A percentile compares a stretch with the other conserved stretches of the same genome.
Conservation (phyloP, 2,888 invertebrate species). For the Polydrusus cervinus region DNA sequence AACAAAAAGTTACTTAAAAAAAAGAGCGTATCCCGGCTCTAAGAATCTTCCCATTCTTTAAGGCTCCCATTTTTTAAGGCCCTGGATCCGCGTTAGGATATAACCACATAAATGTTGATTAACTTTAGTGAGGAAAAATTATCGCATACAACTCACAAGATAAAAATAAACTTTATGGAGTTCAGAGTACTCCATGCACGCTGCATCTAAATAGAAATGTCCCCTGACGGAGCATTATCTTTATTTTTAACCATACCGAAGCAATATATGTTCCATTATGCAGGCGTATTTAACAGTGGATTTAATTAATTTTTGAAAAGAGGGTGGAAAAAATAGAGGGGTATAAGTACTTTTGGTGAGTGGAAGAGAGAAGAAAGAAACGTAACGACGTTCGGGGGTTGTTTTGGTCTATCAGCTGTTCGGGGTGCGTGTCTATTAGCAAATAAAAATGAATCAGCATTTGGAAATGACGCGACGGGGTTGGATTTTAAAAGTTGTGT, state of each 20-base stretch:
- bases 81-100: no score
- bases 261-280: conserved; percentile 8
- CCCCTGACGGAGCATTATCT: not conserved
- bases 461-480: not conserved
- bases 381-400: not conserved
- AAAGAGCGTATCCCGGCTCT: no score
- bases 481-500: no score
- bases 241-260: conserved; percentile 9
- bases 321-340: not conserved
- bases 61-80: no score
- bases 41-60: no score
- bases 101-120: conserved; percentile 19
- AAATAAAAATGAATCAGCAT: conserved; percentile 10
- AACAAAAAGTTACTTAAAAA: no score
- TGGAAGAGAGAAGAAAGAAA: conserved; percentile 3
- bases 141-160: conserved; percentile 12
- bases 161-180: conserved; percentile 15
- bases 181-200: conserved; percentile 3
- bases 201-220: not conserved
- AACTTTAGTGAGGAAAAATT: not conserved
- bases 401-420: conserved; percentile 30
- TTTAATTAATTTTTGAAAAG: conserved; percentile 12
- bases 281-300: conserved; percentile 6
- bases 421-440: conserved; percentile 16
- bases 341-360: not conserved